phyloP scores from a whole-genome alignment of 2,888 invertebrate species.

The Isoperla grammatica region DNA sequence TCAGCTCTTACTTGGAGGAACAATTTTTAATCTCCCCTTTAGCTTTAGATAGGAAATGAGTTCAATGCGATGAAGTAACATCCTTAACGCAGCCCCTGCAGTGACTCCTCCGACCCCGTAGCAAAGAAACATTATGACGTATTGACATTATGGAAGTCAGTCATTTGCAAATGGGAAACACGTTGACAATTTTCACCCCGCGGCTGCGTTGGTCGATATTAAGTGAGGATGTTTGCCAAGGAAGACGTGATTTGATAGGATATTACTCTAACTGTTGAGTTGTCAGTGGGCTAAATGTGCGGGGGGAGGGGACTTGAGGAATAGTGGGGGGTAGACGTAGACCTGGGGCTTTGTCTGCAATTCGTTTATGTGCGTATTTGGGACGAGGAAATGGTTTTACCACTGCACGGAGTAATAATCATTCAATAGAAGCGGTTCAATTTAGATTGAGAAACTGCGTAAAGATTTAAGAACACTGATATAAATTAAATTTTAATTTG shows the following conservation, averaged over 20 bases:
- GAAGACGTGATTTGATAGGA: slow-evolving; percentile 25
- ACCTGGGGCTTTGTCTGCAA: slow-evolving; percentile 15
- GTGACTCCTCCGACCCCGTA: neutral
- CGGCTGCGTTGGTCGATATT: neutral
- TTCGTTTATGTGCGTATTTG: slow-evolving; percentile 22
- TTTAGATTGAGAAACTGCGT: too few species aligned
- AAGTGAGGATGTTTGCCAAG: slow-evolving; percentile 10
- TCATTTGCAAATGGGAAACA: slow-evolving; percentile 5
- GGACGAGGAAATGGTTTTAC: slow-evolving; percentile 23
- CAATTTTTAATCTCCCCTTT: slow-evolving; percentile 3
- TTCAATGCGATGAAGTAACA: neutral
- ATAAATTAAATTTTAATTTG: too few species aligned
- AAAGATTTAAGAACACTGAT: too few species aligned
- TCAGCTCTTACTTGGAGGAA: neutral
- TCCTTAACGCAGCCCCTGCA: neutral
- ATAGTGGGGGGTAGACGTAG: too few species aligned
- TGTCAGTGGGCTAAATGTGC: neutral
- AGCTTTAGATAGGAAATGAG: neutral
- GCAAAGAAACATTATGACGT: neutral
- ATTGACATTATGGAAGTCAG: slow-evolving; percentile 7
- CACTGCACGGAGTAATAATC: neutral
- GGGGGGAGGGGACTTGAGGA: neutral
- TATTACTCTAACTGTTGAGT: slow-evolving; percentile 23
- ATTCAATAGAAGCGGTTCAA: too few species aligned
- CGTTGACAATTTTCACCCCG: slow-evolving; percentile 13